These are phyloP conservation scores for Lasioglossum zephyrum DNA, from an alignment of 2,888 invertebrate genomes.

Conservation along the genomic window DNA sequence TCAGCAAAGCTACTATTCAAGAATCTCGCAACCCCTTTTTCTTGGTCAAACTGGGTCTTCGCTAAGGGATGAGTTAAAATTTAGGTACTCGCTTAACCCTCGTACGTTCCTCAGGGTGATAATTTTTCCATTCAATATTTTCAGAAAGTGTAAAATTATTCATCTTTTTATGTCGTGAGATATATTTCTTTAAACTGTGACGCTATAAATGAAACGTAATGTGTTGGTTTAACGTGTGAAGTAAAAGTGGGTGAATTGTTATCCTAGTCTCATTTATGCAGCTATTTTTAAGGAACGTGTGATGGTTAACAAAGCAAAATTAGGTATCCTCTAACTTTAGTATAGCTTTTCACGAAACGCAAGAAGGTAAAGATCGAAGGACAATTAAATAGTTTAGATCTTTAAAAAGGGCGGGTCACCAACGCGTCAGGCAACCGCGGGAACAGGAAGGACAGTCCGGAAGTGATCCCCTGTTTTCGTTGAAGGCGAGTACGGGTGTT, in stretches of 20 bases:
- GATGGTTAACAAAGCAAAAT: background rate
- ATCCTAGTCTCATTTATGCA: too few relatives aligned
- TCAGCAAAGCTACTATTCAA: background rate
- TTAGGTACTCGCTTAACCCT: background rate
- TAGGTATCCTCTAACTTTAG: background rate
- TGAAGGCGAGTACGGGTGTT: slow-evolving; percentile 37
- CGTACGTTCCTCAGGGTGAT: too few relatives aligned
- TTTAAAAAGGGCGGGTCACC: slow-evolving; percentile 12
- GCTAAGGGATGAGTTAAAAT: background rate
- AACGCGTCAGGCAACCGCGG: background rate
- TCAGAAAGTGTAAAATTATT: too few relatives aligned
- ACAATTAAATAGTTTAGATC: background rate
- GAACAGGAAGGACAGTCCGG: slow-evolving; percentile 27
- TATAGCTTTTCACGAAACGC: background rate
- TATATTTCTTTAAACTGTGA: too few relatives aligned
- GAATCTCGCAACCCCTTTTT: background rate
- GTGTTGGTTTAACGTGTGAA: too few relatives aligned
- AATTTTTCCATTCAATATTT: too few relatives aligned
- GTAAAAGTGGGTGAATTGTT: too few relatives aligned
- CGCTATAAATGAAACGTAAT: too few relatives aligned
- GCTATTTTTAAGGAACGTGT: too few relatives aligned
- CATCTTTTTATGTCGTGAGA: too few relatives aligned
- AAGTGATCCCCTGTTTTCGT: slow-evolving; percentile 30
- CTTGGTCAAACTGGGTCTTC: background rate
- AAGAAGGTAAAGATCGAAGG: background rate